A percentile compares a stretch with the other conserved stretches of the same genome.
phyloP scores from a whole-genome alignment of 2,888 invertebrate genomes.

The Tetragonula carbonaria region DNA sequence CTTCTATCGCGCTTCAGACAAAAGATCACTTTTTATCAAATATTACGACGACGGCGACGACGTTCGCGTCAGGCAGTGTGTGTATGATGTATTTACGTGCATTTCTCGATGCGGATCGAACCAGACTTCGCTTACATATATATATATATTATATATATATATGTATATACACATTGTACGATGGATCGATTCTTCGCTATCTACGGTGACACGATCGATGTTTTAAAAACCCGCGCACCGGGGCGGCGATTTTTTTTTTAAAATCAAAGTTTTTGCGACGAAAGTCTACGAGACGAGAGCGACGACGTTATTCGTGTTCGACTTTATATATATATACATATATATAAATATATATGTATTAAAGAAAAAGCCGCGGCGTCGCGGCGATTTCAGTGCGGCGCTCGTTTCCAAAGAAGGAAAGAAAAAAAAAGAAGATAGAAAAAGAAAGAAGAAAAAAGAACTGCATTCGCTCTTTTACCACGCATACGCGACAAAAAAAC shows the following conservation, averaged over 20 bases:
- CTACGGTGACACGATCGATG: not conserved
- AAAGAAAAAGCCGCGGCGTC: not conserved
- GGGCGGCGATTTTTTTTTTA: not conserved
- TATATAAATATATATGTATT: too few relatives aligned
- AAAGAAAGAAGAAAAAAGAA: slow-evolving; percentile 17
- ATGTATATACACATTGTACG: not conserved
- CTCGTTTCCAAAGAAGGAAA: not conserved
- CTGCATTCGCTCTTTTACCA: slow-evolving; percentile 49
- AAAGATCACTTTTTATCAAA: not conserved
- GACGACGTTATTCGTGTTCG: slow-evolving; percentile 9
- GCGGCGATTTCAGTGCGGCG: not conserved
- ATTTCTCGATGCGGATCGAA: not conserved
- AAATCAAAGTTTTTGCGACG: slow-evolving; percentile 1
- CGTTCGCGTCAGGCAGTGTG: slow-evolving; percentile 1
- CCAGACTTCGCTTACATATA: not conserved
- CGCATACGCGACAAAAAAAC: slow-evolving; percentile 62
- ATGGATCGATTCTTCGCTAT: slow-evolving; percentile 10
- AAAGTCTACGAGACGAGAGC: slow-evolving; percentile 38
- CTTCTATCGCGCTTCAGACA: not conserved
- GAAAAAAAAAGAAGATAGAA: slow-evolving; percentile 3
- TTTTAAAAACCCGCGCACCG: not conserved
- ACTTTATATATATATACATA: not conserved
- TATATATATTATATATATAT: not conserved
- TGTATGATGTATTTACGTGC: too few relatives aligned
- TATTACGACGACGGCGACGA: not conserved